phyloP scores from a whole-genome alignment of 2,888 invertebrate genomes.

The Mimumesa dahlbomi region DNA sequence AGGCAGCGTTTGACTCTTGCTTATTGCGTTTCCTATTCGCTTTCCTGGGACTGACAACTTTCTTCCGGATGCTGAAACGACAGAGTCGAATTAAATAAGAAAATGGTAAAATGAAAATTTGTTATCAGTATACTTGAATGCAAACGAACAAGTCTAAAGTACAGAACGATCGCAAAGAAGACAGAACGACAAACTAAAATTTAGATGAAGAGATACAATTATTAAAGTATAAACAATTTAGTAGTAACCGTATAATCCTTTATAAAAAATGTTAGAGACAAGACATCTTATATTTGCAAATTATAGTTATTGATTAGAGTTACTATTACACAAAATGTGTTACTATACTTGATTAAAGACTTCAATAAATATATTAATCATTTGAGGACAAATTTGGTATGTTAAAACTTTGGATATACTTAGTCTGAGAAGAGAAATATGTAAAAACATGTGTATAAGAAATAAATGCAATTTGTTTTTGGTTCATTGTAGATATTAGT shows the following conservation, averaged over 20 bases:
- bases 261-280: no score
- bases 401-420: no score
- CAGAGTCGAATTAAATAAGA: not conserved
- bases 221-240: slow-evolving; percentile 17
- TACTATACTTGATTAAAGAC: no score
- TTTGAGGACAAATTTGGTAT: no score
- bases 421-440: no score
- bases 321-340: slow-evolving; percentile 13
- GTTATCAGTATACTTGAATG: slow-evolving; percentile 15
- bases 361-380: no score
- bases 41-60: slow-evolving; percentile 89
- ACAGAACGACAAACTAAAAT: slow-evolving; percentile 33
- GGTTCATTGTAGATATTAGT: no score
- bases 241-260: no score
- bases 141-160: slow-evolving; percentile 31
- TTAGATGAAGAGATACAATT: slow-evolving; percentile 22
- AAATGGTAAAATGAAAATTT: not conserved
- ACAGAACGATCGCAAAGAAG: slow-evolving; percentile 41
- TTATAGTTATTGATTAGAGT: no score
- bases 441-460: no score
- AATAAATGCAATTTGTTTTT: no score
- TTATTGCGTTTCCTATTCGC: slow-evolving; percentile 85
- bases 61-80: slow-evolving; percentile 87
- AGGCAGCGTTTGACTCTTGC: slow-evolving; percentile 93
- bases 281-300: no score